Conservation (phyloP, 1,140 invertebrate species). For the Drosophila orosa region DNA sequence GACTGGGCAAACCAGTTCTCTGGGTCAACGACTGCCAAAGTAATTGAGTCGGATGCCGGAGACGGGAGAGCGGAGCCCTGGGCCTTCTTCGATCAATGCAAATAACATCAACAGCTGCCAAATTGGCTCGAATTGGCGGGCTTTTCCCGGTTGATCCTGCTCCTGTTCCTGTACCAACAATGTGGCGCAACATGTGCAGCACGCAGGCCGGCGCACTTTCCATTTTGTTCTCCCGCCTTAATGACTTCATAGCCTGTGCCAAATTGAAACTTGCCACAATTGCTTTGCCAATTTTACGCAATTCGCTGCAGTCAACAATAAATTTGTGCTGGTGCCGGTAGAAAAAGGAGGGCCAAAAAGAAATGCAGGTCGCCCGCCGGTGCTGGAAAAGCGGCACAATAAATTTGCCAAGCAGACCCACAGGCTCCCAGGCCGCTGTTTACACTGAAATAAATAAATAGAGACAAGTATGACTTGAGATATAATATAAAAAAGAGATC, state of each 20-base stretch:
- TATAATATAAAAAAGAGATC: not conserved
- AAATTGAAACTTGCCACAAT: slow-evolving; percentile 80
- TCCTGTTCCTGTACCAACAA: slow-evolving; percentile 21
- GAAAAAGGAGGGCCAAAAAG: slow-evolving; percentile 49
- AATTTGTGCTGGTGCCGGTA: slow-evolving; percentile 65
- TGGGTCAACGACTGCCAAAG: slow-evolving; percentile 76
- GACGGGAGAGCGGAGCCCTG: slow-evolving; percentile 7
- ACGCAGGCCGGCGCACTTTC: slow-evolving; percentile 32
- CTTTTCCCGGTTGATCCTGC: slow-evolving; percentile 17
- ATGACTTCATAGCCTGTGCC: slow-evolving; percentile 64
- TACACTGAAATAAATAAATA: slow-evolving; percentile 15
- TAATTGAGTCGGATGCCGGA: slow-evolving; percentile 41
- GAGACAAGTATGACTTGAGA: not conserved
- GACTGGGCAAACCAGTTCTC: slow-evolving; percentile 44
- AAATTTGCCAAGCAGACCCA: slow-evolving; percentile 63
- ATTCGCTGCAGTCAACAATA: slow-evolving; percentile 81
- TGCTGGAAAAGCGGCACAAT: slow-evolving; percentile 57
- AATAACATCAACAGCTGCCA: slow-evolving; percentile 67
- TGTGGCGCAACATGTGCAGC: slow-evolving; percentile 38
- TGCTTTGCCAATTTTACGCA: slow-evolving; percentile 75
- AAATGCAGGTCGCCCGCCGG: slow-evolving; percentile 70
- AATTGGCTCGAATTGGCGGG: slow-evolving; percentile 36
- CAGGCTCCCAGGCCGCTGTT: slow-evolving; percentile 41
- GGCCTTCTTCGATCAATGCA: slow-evolving; percentile 49
- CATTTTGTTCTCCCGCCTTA: slow-evolving; percentile 54